These are phyloP conservation scores for Jacana jacana DNA, from an alignment of 2,113 vertebrate genomes.

Conservation along the genomic window DNA sequence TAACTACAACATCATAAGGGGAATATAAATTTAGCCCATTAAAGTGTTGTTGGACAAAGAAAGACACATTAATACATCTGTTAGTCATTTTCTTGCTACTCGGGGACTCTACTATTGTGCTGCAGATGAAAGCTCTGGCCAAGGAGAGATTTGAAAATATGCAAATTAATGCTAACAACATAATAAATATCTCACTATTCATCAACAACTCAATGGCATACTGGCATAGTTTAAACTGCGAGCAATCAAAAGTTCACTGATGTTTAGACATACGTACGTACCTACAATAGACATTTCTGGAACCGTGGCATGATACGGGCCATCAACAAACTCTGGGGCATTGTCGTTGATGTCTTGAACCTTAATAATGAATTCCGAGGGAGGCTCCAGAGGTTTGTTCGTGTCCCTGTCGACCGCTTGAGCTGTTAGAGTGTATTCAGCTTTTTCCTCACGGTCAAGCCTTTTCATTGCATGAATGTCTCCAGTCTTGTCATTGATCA, in stretches of 20 bases:
- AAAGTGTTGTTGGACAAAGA: constrained; percentile 56
- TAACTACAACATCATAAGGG: constrained; percentile 26
- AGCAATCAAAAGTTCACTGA: not conserved
- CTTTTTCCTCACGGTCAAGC: constrained; percentile 97
- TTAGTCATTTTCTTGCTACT: constrained; percentile 57
- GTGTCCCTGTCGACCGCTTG: constrained; percentile 92
- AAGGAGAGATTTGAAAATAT: constrained; percentile 67
- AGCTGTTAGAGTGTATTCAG: constrained; percentile 94
- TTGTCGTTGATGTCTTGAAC: constrained; percentile 99
- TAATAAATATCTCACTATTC: constrained; percentile 62
- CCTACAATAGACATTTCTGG: constrained; percentile 96
- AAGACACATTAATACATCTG: constrained; percentile 66
- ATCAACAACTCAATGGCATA: not conserved
- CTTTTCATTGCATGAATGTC: constrained; percentile 99
- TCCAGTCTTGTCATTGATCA: constrained; percentile 95
- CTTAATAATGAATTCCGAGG: constrained; percentile 98
- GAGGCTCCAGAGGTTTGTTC: constrained; percentile 90
- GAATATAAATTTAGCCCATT: constrained; percentile 70
- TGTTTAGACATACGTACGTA: constrained; percentile 79
- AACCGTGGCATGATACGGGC: constrained; percentile 90
- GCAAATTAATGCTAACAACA: constrained; percentile 67
- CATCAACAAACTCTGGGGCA: constrained; percentile 90
- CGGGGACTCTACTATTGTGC: constrained; percentile 39
- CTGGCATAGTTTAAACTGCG: not conserved
- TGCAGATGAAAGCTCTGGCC: constrained; percentile 28